Evolutionary conservation across 2,797 vertebrate species (phyloP), one percentile per base, ranked within the genome.

Genomic region (Tadarida brasiliensis): DNA sequence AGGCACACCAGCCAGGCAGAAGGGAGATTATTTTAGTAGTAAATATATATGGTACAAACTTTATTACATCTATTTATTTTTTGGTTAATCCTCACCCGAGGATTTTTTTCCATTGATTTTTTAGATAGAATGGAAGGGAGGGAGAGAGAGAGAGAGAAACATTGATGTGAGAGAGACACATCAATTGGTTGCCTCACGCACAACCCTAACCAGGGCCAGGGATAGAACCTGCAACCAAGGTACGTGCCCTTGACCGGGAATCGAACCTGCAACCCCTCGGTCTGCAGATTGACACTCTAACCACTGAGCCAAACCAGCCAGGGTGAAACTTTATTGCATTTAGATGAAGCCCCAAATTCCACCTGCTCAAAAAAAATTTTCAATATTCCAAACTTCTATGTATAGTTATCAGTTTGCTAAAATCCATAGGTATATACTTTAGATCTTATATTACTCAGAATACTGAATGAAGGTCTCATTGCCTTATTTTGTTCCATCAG

Each of bases 261-360:
- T 44, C 39, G 39, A 44, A 44, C 39, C 39, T 44, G 39, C 39
- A 44, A 44, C 39, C 39, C 39, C 7, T 44, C 7, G 39, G 39
- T 44, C 39, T 44, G 39, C 39, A 44, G 39, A 7, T 44, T 44
- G 39, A 44, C 39, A 44, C 39, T 44, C 39, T 44, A 44, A 44
- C 39, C 39, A 44, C 39, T 44, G 39, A 44, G 39, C 39, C 39
- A 44, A 44, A 7, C 39, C 39, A 44, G 39, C 39, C 39, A 44
- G 39, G 7, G 39, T 44, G 39, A 86, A 87, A 95, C n/a, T 89
- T 96, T 94, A 94, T 94, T 95, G 91, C 80, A 90, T 90, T 95
- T 97, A 92, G 47, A 93, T 96, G 96, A 96, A 96, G 89, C 30
- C 61, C 63, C 56, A 94, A 96, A 95, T 96, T 96, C 80, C 54